Percentiles rank a stretch among this genome's conserved stretches.
phyloP scores from a whole-genome alignment of 2,888 invertebrate species.

The Calliphora vomitoria region DNA sequence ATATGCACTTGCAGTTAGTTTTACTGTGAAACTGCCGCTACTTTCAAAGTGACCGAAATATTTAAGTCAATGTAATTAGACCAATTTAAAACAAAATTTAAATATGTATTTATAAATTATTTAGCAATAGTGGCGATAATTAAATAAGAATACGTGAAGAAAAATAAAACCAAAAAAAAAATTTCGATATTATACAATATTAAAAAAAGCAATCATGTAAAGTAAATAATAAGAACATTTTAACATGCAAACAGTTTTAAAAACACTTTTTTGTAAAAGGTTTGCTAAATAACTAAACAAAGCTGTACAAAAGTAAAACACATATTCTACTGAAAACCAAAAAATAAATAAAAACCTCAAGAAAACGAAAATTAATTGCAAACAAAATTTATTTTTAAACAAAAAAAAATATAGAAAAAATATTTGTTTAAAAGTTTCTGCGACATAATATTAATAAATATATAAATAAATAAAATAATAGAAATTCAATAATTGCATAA shows the following conservation, averaged over 20 bases:
- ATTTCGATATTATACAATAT: background rate
- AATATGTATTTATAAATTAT: no score
- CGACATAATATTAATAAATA: slow-evolving; percentile 42
- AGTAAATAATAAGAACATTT: slow-evolving; percentile 13
- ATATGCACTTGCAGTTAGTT: no score
- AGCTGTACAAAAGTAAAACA: background rate
- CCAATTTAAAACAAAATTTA: no score
- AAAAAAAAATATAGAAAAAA: slow-evolving; percentile 16
- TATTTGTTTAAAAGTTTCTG: slow-evolving; percentile 25
- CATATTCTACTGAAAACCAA: background rate
- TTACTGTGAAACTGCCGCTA: no score
- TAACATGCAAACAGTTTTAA: slow-evolving; percentile 17
- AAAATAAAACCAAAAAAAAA: background rate
- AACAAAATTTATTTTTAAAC: background rate
- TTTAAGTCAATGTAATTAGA: no score
- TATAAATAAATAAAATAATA: slow-evolving; percentile 38
- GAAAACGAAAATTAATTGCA: background rate
- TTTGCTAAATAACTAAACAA: slow-evolving; percentile 8
- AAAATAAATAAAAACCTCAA: background rate
- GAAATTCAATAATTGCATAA: slow-evolving; percentile 39
- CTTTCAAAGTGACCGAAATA: no score
- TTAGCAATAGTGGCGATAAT: no score
- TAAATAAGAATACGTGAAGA: background rate
- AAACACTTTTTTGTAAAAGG: slow-evolving; percentile 12
- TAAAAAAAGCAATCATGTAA: slow-evolving; percentile 1